These are phyloP conservation scores for Kryptolebias marmoratus DNA, from an alignment of 2,113 vertebrate species.

Conservation along the genomic window DNA sequence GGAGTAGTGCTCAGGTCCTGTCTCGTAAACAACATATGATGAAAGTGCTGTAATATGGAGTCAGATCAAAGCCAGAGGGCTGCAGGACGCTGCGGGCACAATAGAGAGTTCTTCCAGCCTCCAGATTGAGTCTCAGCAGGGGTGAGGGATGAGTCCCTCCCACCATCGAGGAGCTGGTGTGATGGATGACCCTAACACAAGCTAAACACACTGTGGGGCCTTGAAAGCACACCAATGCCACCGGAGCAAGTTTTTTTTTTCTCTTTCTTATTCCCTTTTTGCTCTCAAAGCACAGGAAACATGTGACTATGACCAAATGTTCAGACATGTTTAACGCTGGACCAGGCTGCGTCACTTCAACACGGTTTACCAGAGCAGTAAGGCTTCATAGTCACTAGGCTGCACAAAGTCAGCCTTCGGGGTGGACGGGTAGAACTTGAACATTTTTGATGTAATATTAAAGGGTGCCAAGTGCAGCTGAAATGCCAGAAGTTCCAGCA, in stretches of 20 bases:
- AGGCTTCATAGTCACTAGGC: not conserved
- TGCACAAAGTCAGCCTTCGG: too few species aligned
- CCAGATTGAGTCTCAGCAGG: constrained; percentile 76
- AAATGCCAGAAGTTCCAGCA: too few species aligned
- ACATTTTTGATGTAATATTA: too few species aligned
- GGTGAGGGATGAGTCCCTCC: constrained; percentile 63
- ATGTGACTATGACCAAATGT: constrained; percentile 55
- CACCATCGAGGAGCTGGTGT: constrained; percentile 45
- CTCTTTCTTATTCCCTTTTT: not conserved
- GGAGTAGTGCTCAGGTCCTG: constrained; percentile 4
- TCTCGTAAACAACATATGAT: constrained; percentile 21
- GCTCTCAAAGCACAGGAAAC: constrained; percentile 19
- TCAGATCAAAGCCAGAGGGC: constrained; percentile 41
- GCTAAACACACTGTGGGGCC: constrained; percentile 60
- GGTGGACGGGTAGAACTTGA: too few species aligned
- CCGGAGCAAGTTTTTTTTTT: constrained; percentile 25
- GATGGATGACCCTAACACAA: constrained; percentile 66
- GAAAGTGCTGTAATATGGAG: constrained; percentile 23
- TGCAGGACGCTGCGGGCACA: constrained; percentile 55
- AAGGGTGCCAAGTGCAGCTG: too few species aligned
- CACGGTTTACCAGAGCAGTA: constrained; percentile 1
- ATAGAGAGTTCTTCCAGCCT: constrained; percentile 54
- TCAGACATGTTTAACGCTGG: constrained; percentile 35
- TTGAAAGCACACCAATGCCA: constrained; percentile 66
- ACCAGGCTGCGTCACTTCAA: constrained; percentile 9